Evolutionary conservation across 2,888 invertebrate species (phyloP).

Genomic region (Scelioninae gen. 2): DNA sequence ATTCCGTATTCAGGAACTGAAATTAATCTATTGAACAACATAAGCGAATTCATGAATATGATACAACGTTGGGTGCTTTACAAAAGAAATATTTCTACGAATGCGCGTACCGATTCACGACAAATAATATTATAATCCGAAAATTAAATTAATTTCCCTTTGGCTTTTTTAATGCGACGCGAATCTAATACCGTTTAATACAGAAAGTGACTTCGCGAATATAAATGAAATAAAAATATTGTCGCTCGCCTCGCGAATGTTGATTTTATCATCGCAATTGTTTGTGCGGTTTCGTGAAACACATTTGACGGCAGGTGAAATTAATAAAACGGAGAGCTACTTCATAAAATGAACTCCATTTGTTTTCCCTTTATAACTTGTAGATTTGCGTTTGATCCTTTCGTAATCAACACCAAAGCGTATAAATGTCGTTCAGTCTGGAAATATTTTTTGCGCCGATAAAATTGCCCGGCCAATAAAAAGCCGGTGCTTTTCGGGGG

Average conservation of each 20-base stretch:
- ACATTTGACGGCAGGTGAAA: constrained; percentile 15
- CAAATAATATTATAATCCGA: neutral
- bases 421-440: constrained; percentile 11
- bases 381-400: constrained; percentile 25
- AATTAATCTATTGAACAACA: neutral
- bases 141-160: constrained; percentile 4
- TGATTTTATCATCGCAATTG: constrained; percentile 32
- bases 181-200: constrained; percentile 27
- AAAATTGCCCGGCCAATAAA: constrained; percentile 9
- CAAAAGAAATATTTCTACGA: neutral
- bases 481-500: constrained; percentile 7
- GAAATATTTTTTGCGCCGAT: constrained; percentile 21
- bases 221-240: constrained; percentile 45
- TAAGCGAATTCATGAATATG: neutral
- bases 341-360: constrained; percentile 36
- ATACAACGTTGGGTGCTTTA: neutral
- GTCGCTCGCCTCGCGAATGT: constrained; percentile 26
- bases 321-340: constrained; percentile 42
- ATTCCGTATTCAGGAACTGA: no score
- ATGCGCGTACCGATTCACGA: neutral
- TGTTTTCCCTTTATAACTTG: constrained; percentile 22
- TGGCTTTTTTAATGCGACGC: neutral
- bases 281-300: constrained; percentile 23
- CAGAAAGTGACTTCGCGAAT: constrained; percentile 13
- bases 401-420: constrained; percentile 33